Conservation (phyloP, 2,888 invertebrate species). For the Polia nebulosa region DNA sequence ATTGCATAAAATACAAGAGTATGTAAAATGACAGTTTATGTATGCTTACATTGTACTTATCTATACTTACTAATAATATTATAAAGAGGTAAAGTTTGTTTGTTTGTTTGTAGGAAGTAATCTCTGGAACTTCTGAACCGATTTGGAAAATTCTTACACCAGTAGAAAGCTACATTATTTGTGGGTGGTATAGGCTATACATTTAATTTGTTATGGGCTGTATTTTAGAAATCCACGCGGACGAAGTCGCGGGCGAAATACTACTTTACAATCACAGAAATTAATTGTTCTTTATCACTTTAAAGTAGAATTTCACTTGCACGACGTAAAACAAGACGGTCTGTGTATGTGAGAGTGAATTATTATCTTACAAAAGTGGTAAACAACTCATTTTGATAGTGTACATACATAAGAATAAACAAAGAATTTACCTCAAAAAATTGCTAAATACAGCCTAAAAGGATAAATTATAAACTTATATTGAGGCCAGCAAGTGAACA, state of each 20-base stretch:
- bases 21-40: conserved; percentile 12
- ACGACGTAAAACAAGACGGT: neutral
- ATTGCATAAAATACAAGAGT: conserved; percentile 31
- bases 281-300: neutral
- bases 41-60: conserved; percentile 9
- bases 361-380: neutral
- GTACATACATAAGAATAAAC: too few species aligned
- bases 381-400: neutral
- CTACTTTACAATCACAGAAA: too few species aligned
- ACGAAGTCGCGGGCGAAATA: too few species aligned
- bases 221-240: too few species aligned
- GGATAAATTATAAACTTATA: conserved; percentile 28
- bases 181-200: too few species aligned
- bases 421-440: conserved; percentile 26
- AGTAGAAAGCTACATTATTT: too few species aligned
- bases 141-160: too few species aligned
- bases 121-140: too few species aligned
- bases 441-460: conserved; percentile 22
- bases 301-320: neutral
- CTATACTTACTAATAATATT: too few species aligned
- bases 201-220: too few species aligned
- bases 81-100: too few species aligned
- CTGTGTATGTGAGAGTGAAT: neutral
- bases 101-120: too few species aligned
- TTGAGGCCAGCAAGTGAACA: conserved; percentile 39